A percentile compares a stretch with the other conserved stretches of the same genome.
Evolutionary conservation across 2,888 invertebrate species (phyloP).

Genomic region (Habrosyne pyritoides): DNA sequence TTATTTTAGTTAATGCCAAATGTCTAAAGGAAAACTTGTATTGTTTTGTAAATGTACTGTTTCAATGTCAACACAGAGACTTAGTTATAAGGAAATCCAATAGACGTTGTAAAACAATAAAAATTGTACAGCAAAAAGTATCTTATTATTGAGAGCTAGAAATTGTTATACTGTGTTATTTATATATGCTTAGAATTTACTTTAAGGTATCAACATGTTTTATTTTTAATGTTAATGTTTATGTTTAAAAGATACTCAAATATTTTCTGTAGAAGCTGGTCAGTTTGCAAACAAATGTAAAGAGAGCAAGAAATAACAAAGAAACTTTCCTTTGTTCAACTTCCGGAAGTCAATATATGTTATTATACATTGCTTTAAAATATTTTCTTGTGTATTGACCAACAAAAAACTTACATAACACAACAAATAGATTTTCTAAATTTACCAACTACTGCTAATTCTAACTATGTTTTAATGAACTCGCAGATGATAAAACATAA

Average conservation of each 20-base stretch:
- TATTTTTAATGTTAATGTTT: too few species aligned
- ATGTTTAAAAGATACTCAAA: too few species aligned
- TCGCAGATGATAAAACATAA: too few species aligned
- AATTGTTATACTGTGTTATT: too few species aligned
- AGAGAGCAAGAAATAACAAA: not conserved
- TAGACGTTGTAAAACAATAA: not conserved
- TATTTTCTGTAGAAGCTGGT: not conserved
- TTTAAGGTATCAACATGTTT: too few species aligned
- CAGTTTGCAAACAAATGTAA: too few species aligned
- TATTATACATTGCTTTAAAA: not conserved
- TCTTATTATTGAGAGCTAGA: not conserved
- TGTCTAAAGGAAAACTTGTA: slow-evolving; percentile 21
- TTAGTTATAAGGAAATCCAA: not conserved
- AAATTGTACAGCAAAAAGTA: not conserved
- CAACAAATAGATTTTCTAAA: too few species aligned
- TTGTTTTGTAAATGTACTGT: slow-evolving; percentile 9
- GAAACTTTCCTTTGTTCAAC: not conserved
- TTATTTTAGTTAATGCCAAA: slow-evolving; percentile 28
- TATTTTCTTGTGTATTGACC: too few species aligned
- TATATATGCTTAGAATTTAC: too few species aligned
- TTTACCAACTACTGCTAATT: too few species aligned
- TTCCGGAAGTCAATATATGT: not conserved
- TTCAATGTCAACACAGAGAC: slow-evolving; percentile 14
- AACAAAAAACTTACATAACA: too few species aligned
- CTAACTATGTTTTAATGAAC: not conserved